Evolutionary conservation across 1,140 invertebrate genomes (phyloP), one percentile per base, ranked within the genome.

Genomic region (Sycophaga agraensis): DNA sequence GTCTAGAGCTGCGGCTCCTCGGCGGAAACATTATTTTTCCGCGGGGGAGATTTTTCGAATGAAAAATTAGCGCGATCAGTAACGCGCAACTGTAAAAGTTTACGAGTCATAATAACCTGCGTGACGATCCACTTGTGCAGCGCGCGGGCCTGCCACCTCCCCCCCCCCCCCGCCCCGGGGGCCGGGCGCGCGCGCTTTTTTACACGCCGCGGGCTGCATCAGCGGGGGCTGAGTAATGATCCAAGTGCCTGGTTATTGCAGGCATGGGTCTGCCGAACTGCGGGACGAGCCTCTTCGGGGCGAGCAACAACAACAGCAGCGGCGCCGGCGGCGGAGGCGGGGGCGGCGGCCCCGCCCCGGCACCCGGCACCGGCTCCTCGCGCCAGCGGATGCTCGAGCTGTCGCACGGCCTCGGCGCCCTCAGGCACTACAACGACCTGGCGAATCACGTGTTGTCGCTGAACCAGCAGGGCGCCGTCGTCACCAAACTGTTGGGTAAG

Each of bases 401-500:
- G 64, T 86, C 86, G 19, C 85, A 88, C 46, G 79, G 78, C 53
- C 66, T 81, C 42, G 83, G 85, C 43, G 87, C 87, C 28, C 79
- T 88, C 0, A 72, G 87, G 57, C 87, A 88, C 43, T 89, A 89
- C 77, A 81, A 80, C 67, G 88, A 90, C 71, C 84, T 90, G 62
- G 87, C 86, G 28, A 82, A 88, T 60, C 87, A 89, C 71, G 83
- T 89, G 53, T 77, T 88, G 26, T 86, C 88, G 14, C 65, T 81
- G 53, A 81, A 81, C 66, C 88, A 88, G 63, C 88, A 90, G 72
- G 88, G 88, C 42, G 88, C 88, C 68, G 88, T 89, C 49, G 79
- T 81, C 60, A 88, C 84, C 35, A 90, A 90, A 77, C 86, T 90
- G 65, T 71, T 87, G 26, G 84, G 85, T 84, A 67, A 83, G 82